Conservation (phyloP, 2,113 vertebrate species). For the Potamarius usumacintae region DNA sequence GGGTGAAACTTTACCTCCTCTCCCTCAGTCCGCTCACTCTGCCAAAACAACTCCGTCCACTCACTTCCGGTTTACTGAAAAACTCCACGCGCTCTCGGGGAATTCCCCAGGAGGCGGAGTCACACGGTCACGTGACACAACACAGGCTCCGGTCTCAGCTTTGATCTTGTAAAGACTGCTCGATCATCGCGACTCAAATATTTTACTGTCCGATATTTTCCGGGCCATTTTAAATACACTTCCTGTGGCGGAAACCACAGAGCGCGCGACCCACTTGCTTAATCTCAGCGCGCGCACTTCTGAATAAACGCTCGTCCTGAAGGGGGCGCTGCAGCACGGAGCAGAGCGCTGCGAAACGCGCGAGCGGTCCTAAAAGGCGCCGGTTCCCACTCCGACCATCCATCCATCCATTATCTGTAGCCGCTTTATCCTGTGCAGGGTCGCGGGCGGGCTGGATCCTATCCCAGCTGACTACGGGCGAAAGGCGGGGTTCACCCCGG, state of each 20-base stretch:
- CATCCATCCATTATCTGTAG: too few relatives aligned
- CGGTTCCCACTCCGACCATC: not conserved
- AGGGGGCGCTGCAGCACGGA: not conserved
- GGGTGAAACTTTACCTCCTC: not conserved
- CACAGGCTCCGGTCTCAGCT: not conserved
- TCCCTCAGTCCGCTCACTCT: too few relatives aligned
- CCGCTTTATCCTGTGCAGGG: too few relatives aligned
- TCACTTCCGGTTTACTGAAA: not conserved
- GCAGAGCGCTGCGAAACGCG: not conserved
- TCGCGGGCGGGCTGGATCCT: too few relatives aligned
- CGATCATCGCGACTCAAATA: too few relatives aligned
- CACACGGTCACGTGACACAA: constrained; percentile 18
- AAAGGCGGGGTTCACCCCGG: too few relatives aligned
- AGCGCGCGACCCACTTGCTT: not conserved
- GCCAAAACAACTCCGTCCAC: not conserved
- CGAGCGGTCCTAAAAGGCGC: not conserved
- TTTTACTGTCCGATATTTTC: not conserved
- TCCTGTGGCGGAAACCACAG: not conserved
- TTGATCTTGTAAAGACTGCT: too few relatives aligned
- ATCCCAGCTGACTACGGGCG: too few relatives aligned
- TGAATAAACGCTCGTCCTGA: not conserved
- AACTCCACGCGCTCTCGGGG: constrained; percentile 39
- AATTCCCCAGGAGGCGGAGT: constrained; percentile 47
- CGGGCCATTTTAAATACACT: not conserved
- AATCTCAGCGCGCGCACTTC: not conserved